A percentile compares a stretch with the other conserved stretches of the same genome.
These are phyloP conservation scores for Polyergus mexicanus DNA, from an alignment of 1,140 invertebrate genomes.

Conservation along the genomic window DNA sequence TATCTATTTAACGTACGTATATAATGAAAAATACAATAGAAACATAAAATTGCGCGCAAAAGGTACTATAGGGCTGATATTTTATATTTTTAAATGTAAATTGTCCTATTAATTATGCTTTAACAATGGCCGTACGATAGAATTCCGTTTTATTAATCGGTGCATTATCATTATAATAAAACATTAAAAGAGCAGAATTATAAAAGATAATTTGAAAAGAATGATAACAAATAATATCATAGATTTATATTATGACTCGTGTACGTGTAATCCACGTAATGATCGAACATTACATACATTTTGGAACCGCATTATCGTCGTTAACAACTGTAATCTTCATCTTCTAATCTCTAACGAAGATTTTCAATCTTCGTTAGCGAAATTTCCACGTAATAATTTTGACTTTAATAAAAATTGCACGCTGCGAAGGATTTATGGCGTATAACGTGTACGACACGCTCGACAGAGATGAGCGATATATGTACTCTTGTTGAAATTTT, in stretches of 20 bases:
- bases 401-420: neutral
- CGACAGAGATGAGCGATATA: neutral
- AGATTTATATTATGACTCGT: too few species aligned
- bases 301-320: neutral
- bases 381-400: neutral
- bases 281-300: neutral
- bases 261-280: neutral
- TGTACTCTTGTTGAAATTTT: neutral
- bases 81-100: slow-evolving; percentile 35
- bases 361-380: neutral
- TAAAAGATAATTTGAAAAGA: neutral
- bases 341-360: neutral
- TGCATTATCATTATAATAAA: neutral
- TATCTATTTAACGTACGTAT: neutral
- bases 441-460: neutral
- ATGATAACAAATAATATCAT: neutral
- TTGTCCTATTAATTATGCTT: slow-evolving; percentile 1
- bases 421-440: neutral
- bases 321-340: neutral
- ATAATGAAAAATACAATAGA: neutral
- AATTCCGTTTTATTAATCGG: slow-evolving; percentile 5
- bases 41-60: neutral
- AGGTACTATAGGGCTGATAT: neutral
- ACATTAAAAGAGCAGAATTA: neutral
- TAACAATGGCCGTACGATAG: neutral